Conservation (phyloP, 2,797 vertebrate genomes). For the Oreochromis grahami region DNA sequence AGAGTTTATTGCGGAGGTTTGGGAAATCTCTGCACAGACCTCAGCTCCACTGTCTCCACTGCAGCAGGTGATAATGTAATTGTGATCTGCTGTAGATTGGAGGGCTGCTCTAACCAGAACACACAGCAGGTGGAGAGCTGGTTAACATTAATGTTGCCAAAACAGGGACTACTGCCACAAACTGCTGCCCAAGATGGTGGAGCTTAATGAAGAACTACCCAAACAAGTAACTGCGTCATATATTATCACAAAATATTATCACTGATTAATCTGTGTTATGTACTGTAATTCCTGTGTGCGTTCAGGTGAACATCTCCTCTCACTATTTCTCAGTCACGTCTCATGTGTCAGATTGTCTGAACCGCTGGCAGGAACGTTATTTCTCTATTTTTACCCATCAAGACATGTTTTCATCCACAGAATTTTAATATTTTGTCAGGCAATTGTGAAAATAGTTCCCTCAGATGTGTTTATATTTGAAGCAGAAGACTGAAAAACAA, state of each 20-base stretch:
- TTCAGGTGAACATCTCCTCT: neutral
- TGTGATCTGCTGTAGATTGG: neutral
- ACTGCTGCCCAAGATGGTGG: neutral
- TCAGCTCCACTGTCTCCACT: neutral
- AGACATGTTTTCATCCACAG: neutral
- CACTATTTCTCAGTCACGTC: neutral
- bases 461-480: neutral
- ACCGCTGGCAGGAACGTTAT: neutral
- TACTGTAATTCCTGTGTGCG: neutral
- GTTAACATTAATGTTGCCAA: neutral
- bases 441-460: neutral
- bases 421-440: neutral
- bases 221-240: neutral
- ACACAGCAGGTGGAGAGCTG: neutral
- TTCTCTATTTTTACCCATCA: neutral
- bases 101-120: neutral
- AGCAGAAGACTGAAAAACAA: neutral
- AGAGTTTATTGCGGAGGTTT: neutral
- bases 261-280: too few relatives aligned
- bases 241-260: neutral
- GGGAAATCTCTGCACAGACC: neutral
- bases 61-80: neutral
- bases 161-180: neutral
- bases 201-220: neutral
- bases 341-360: neutral